These are phyloP conservation scores for Lampris incognitus DNA, from an alignment of 2,113 vertebrate species.

Conservation along the genomic window DNA sequence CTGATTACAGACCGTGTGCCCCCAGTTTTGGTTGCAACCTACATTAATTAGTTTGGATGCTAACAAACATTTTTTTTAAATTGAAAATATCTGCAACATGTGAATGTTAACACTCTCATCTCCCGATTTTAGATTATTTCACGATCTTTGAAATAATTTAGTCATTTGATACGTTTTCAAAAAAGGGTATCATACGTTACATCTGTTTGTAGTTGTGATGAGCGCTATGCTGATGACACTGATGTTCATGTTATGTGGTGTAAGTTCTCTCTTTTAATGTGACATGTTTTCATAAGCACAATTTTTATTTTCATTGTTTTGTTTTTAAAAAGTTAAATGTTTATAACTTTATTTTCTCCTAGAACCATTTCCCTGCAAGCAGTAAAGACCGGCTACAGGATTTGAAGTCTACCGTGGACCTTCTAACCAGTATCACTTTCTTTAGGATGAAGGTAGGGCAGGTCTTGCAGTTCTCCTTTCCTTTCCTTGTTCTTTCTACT, in stretches of 20 bases:
- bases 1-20: too few relatives aligned
- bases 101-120: too few relatives aligned
- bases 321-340: background rate
- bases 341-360: conserved; percentile 48
- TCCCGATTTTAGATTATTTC: too few relatives aligned
- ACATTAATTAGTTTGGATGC: too few relatives aligned
- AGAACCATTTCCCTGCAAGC: conserved; percentile 99
- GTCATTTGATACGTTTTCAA: too few relatives aligned
- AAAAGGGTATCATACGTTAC: too few relatives aligned
- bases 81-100: too few relatives aligned
- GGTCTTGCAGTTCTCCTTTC: fast-evolving
- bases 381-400: conserved; percentile 94
- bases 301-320: background rate
- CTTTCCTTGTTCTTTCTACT: background rate
- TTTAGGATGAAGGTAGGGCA: conserved; percentile 96
- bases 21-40: too few relatives aligned
- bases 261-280: background rate
- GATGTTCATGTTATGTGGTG: background rate
- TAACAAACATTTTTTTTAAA: too few relatives aligned
- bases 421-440: conserved; percentile 98
- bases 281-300: background rate
- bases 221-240: too few relatives aligned
- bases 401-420: conserved; percentile 96
- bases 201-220: too few relatives aligned
- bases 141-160: too few relatives aligned